Percentiles rank a stretch among this genome's conserved stretches.
Conservation (phyloP, 2,888 invertebrate genomes). For the Rapana venosa region DNA sequence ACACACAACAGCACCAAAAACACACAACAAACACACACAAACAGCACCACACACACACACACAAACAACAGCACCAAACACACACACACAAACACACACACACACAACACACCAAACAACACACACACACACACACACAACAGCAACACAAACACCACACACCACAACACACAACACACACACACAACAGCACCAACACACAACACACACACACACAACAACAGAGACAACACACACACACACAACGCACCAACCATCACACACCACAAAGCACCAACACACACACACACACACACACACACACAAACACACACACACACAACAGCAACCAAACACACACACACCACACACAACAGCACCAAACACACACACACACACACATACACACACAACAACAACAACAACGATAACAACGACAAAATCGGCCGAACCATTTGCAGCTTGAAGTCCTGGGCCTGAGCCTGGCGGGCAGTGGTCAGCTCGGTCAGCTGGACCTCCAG, state of each 20-base stretch:
- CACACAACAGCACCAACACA: background rate
- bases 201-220: background rate
- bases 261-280: background rate
- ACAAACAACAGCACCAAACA: background rate
- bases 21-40: background rate
- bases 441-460: constrained; percentile 55
- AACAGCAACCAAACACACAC: background rate
- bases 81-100: too few species aligned
- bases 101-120: too few species aligned
- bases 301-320: background rate
- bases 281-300: background rate
- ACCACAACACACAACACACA: background rate
- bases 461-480: constrained; percentile 58
- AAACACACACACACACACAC: constrained; percentile 5
- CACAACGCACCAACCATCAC: background rate
- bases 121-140: background rate
- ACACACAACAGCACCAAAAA: too few species aligned
- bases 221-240: background rate
- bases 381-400: too few species aligned
- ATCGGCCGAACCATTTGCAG: constrained; percentile 59
- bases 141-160: background rate
- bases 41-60: too few species aligned
- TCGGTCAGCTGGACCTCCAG: constrained; percentile 64
- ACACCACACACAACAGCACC: background rate
- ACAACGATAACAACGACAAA: background rate